Evolutionary conservation across 2,113 vertebrate genomes (phyloP).

Genomic region (Catharus bicknelli): DNA sequence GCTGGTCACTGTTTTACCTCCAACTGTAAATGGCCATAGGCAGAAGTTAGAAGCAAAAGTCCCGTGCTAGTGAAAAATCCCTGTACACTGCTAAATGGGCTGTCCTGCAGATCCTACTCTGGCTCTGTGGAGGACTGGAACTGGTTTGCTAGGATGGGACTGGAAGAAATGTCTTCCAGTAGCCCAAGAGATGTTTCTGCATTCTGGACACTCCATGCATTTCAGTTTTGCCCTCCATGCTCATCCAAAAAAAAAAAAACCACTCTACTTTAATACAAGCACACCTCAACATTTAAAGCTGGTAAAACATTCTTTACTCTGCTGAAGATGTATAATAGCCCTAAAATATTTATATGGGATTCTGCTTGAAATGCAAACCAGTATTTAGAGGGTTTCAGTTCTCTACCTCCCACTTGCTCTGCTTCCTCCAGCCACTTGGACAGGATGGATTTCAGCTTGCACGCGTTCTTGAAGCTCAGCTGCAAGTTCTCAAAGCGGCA

Average conservation of each 20-base stretch:
- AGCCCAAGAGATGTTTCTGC: background rate
- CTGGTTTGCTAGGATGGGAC: background rate
- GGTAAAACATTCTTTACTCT: background rate
- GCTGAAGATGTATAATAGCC: background rate
- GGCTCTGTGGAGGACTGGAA: background rate
- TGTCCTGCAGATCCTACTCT: background rate
- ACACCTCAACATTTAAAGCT: background rate
- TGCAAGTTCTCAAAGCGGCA: slow-evolving; percentile 98
- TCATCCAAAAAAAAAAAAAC: background rate
- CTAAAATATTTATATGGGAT: background rate
- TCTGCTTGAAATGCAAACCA: background rate
- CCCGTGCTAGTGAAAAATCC: background rate
- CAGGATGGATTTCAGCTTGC: slow-evolving; percentile 95
- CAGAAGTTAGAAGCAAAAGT: background rate
- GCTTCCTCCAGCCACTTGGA: slow-evolving; percentile 97
- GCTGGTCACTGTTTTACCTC: background rate
- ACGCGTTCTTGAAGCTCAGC: slow-evolving; percentile 97
- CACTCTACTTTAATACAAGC: background rate
- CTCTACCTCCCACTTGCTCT: slow-evolving; percentile 93
- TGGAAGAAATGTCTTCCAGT: background rate
- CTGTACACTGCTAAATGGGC: rapidly evolving
- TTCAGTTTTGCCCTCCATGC: background rate
- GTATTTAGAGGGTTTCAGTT: background rate
- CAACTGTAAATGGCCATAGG: background rate
- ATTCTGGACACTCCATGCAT: background rate